Evolutionary conservation across 2,113 vertebrate genomes (phyloP), one percentile per base, ranked within the genome.

Genomic region (Zosterops japonicus): DNA sequence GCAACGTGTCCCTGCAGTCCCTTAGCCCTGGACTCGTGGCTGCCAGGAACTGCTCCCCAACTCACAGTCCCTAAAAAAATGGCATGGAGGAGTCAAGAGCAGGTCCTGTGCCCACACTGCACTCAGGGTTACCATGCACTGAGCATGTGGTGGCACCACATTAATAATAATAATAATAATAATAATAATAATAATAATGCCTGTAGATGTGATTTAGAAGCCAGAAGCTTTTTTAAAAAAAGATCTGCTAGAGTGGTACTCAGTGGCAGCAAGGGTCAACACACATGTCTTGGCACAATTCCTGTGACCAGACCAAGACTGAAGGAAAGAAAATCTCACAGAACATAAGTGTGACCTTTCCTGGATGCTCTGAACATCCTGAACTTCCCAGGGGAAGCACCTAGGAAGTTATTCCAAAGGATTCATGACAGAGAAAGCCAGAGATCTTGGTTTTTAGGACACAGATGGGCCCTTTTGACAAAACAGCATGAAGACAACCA

Each of bases 251-350:
- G 21, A 14, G 22, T 19, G 35, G 12, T 31, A 12, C 5, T 69
- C n/a, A 29, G 24, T 35, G 16, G 41, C 55, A 69, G 21, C 12
- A 49, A 81, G 36, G 28, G 14, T 41, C 17, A 9, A 31, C 25
- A 31, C 49, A 60, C 1, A 2, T 0, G 0, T 21, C 21, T 60
- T 72, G 23, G 12, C 46, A 14, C 7, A 39, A 16, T 19, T 47
- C 4, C 31, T 65, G 24, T 24, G 35, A 13, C 20, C 56, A 65
- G 14, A 81, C 1, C 7, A 28, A 60, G 28, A 31, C 31, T 44
- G 24, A 14, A 41, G n/a, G 16, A 39, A 42, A 35, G 20, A 25
- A 70, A 4, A 10, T 47, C n/a, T 33, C 47, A 2, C 1, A 47
- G 41, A 83, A 60, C 9, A 2, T 3, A 25, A 19, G 5, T 4